Conservation (phyloP, 2,888 invertebrate species). For the Trachelus troglodyta region DNA sequence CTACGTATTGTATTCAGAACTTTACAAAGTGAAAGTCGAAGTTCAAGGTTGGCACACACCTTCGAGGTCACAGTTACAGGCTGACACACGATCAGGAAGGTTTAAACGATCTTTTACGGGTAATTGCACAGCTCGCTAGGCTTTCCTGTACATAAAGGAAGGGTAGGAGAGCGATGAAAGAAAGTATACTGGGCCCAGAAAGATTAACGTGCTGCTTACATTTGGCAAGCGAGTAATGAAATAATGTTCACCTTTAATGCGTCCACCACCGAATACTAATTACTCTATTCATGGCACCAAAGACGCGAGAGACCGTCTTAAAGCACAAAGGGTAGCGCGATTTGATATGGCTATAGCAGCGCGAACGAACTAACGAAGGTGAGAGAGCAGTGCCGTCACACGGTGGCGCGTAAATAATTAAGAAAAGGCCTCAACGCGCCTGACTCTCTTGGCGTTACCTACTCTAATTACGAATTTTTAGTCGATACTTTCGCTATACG, state of each 20-base stretch:
- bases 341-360: constrained; percentile 29
- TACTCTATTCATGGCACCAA: constrained; percentile 29
- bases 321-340: constrained; percentile 14
- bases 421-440: constrained; percentile 36
- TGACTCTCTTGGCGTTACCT: constrained; percentile 13
- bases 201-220: neutral
- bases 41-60: neutral
- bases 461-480: constrained; percentile 59
- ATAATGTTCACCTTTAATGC: constrained; percentile 6
- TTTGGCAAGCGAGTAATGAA: neutral
- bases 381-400: constrained; percentile 23
- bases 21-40: neutral
- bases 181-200: neutral
- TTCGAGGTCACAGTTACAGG: no score
- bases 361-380: constrained; percentile 32
- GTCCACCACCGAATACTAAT: constrained; percentile 42
- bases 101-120: neutral
- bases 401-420: constrained; percentile 50
- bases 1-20: neutral
- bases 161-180: neutral
- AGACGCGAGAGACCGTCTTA: constrained; percentile 7
- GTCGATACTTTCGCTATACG: constrained; percentile 25
- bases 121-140: neutral
- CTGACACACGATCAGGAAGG: neutral
- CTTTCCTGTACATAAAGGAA: neutral